phyloP scores from a whole-genome alignment of 1,140 invertebrate species.

The Leptinotarsa undecemlineata region DNA sequence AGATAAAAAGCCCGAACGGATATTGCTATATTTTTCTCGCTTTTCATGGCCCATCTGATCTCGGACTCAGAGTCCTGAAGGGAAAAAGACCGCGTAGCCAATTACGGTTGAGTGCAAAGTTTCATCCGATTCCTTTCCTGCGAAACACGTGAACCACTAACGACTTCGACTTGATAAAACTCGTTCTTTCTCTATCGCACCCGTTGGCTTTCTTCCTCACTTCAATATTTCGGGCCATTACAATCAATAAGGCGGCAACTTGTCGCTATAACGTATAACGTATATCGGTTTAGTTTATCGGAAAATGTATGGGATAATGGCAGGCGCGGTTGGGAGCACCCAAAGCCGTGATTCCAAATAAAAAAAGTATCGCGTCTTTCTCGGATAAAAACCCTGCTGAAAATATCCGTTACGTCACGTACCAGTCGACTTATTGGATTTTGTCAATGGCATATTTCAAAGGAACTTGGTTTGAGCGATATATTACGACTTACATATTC shows the following conservation, averaged over 20 bases:
- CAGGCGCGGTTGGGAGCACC: not conserved
- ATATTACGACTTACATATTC: too few relatives aligned
- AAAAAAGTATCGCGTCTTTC: not conserved
- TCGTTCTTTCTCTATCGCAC: not conserved
- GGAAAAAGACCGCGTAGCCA: slow-evolving; percentile 11
- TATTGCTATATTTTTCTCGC: slow-evolving; percentile 28
- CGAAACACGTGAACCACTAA: slow-evolving; percentile 26
- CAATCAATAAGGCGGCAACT: slow-evolving; percentile 30
- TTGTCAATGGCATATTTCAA: too few relatives aligned
- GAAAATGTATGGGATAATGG: slow-evolving; percentile 26
- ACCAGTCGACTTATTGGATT: too few relatives aligned
- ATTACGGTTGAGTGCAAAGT: slow-evolving; percentile 26
- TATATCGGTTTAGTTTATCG: slow-evolving; percentile 31
- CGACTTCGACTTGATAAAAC: slow-evolving; percentile 14
- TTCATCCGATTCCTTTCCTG: slow-evolving; percentile 26
- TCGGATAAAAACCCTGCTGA: too few relatives aligned
- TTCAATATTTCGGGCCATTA: slow-evolving; percentile 27
- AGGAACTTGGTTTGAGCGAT: too few relatives aligned
- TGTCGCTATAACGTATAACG: slow-evolving; percentile 27
- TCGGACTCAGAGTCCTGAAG: slow-evolving; percentile 16
- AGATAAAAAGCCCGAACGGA: slow-evolving; percentile 26
- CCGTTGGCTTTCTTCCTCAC: not conserved
- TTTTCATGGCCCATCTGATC: slow-evolving; percentile 27
- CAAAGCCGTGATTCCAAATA: slow-evolving; percentile 7
- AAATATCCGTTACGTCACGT: too few relatives aligned